Evolutionary conservation across 2,888 invertebrate species (phyloP).

Genomic region (Platycheirus rosarum): DNA sequence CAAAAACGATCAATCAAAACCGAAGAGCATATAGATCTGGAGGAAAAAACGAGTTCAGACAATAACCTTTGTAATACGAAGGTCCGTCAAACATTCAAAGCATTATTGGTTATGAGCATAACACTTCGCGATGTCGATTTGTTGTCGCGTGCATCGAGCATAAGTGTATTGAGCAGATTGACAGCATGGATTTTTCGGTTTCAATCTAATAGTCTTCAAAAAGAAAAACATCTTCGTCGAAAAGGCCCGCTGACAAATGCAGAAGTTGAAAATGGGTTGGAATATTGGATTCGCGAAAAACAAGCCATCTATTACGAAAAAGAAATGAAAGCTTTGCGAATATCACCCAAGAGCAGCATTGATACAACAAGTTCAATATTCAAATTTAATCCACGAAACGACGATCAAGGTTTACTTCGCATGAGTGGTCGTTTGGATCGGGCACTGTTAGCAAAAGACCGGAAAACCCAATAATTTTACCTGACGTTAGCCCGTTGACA

Average conservation of each 20-base stretch:
- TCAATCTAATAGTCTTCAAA: too few relatives aligned
- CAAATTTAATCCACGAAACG: slow-evolving; percentile 18
- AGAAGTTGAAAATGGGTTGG: slow-evolving; percentile 1
- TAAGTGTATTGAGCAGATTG: too few relatives aligned
- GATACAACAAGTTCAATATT: background rate
- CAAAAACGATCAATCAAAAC: too few relatives aligned
- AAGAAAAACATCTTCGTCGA: too few relatives aligned
- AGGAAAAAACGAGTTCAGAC: too few relatives aligned
- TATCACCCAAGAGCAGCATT: background rate
- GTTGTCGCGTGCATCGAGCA: too few relatives aligned
- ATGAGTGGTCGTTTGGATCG: slow-evolving; percentile 27
- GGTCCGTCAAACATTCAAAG: too few relatives aligned
- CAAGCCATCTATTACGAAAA: slow-evolving; percentile 3
- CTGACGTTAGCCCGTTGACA: background rate
- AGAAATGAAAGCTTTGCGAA: background rate
- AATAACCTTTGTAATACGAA: too few relatives aligned
- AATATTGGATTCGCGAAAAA: slow-evolving; percentile 6
- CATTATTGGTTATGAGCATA: too few relatives aligned
- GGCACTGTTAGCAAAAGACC: background rate
- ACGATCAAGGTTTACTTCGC: slow-evolving; percentile 20
- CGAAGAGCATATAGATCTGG: too few relatives aligned
- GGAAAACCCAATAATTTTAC: slow-evolving; percentile 31
- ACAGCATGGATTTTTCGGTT: too few relatives aligned
- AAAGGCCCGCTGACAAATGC: background rate
- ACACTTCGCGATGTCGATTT: too few relatives aligned